These are phyloP conservation scores for Thinocorus orbignyianus DNA, from an alignment of 2,113 vertebrate species.

Conservation along the genomic window DNA sequence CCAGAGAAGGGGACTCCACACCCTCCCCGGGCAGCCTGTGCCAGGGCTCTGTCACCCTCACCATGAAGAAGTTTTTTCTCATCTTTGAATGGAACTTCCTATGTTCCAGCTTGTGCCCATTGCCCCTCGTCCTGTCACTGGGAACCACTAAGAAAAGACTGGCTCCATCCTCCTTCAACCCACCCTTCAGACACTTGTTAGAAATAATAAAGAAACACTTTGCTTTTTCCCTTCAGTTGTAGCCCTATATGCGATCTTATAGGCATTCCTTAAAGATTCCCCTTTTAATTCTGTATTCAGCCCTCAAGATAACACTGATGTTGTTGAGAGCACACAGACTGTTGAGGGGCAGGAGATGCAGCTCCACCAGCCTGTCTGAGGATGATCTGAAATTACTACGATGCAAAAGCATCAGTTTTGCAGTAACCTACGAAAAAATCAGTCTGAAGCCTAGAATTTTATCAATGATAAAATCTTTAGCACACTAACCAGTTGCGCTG, in stretches of 20 bases:
- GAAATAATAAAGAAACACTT: not conserved
- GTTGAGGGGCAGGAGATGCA: not conserved
- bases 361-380: not conserved
- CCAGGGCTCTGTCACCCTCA: no score
- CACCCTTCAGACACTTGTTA: no score
- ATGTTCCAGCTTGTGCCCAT: no score
- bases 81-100: no score
- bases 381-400: not conserved
- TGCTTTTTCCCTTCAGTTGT: not conserved
- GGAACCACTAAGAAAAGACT: no score
- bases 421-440: not conserved
- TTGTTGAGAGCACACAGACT: not conserved
- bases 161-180: no score
- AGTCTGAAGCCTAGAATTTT: not conserved
- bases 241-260: not conserved
- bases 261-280: not conserved
- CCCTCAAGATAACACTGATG: not conserved
- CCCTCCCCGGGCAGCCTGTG: no score
- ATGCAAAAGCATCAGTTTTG: not conserved
- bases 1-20: no score
- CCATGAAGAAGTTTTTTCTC: no score
- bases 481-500: not conserved
- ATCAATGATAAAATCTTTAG: accelerated
- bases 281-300: not conserved
- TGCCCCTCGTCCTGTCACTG: no score